Percentiles rank a stretch among this genome's conserved stretches.
Evolutionary conservation across 2,888 invertebrate genomes (phyloP).

Genomic region (Hermaeophaga mercurialis): DNA sequence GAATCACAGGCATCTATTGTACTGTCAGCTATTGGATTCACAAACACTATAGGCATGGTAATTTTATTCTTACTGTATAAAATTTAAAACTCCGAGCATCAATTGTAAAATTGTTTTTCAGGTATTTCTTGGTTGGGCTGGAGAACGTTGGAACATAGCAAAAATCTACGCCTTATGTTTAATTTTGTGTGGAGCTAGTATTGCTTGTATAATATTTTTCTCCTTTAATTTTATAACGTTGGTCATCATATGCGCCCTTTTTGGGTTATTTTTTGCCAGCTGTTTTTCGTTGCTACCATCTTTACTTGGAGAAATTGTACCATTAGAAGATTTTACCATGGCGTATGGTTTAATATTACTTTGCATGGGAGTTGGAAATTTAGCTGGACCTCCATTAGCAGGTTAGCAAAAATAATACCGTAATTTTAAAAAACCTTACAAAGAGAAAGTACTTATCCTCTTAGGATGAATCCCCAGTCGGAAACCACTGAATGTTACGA

Average conservation of each 20-base stretch:
- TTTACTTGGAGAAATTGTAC: conserved; percentile 85
- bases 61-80: too few relatives aligned
- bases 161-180: conserved; percentile 83
- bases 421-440: too few relatives aligned
- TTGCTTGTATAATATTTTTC: conserved; percentile 63
- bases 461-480: too few relatives aligned
- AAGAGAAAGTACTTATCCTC: too few relatives aligned
- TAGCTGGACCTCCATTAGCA: conserved; percentile 89
- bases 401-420: too few relatives aligned
- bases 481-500: too few relatives aligned
- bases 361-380: conserved; percentile 91
- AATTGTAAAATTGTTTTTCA: too few relatives aligned
- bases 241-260: conserved; percentile 61
- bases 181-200: conserved; percentile 67
- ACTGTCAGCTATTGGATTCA: conserved; percentile 84
- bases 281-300: conserved; percentile 91
- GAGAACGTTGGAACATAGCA: conserved; percentile 83
- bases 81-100: too few relatives aligned
- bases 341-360: conserved; percentile 89
- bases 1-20: conserved; percentile 78
- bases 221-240: conserved; percentile 53
- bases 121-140: conserved; percentile 86
- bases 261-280: conserved; percentile 90
- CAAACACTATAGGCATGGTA: conserved; percentile 92
- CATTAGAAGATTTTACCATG: conserved; percentile 88